A percentile compares a stretch with the other conserved stretches of the same genome.
These are phyloP conservation scores for Melanocharis versteri DNA, from an alignment of 2,113 vertebrate genomes.

Conservation along the genomic window DNA sequence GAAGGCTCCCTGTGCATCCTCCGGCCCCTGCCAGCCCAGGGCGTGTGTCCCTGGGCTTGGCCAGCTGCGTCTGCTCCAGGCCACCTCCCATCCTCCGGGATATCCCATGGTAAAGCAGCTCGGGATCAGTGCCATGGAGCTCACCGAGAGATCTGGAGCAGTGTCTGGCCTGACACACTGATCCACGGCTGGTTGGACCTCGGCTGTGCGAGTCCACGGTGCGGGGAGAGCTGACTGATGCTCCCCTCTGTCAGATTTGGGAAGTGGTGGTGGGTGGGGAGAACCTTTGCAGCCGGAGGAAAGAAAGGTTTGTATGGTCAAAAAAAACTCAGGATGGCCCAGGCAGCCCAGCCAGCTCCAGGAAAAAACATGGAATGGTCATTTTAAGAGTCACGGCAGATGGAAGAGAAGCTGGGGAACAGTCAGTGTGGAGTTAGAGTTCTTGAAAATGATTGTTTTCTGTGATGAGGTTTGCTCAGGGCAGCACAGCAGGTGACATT, in stretches of 20 bases:
- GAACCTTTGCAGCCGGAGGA: neutral
- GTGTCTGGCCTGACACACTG: neutral
- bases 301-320: neutral
- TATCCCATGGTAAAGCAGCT: neutral
- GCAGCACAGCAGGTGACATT: neutral
- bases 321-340: neutral
- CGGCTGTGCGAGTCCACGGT: rapidly evolving
- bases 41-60: neutral
- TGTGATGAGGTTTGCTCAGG: neutral
- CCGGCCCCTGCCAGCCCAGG: rapidly evolving
- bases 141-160: rapidly evolving
- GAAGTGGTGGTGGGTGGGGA: neutral
- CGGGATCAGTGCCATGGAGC: neutral
- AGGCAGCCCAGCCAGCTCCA: neutral
- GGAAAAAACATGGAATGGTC: neutral
- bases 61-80: neutral
- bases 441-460: neutral
- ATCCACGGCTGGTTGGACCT: neutral
- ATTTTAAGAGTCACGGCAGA: neutral
- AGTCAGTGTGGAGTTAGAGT: neutral
- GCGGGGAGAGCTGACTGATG: neutral
- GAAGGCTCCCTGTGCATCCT: neutral
- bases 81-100: neutral
- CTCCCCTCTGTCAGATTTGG: neutral
- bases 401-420: neutral